phyloP scores from a whole-genome alignment of 2,888 invertebrate species.

The Gymnoscelis rufifasciata region DNA sequence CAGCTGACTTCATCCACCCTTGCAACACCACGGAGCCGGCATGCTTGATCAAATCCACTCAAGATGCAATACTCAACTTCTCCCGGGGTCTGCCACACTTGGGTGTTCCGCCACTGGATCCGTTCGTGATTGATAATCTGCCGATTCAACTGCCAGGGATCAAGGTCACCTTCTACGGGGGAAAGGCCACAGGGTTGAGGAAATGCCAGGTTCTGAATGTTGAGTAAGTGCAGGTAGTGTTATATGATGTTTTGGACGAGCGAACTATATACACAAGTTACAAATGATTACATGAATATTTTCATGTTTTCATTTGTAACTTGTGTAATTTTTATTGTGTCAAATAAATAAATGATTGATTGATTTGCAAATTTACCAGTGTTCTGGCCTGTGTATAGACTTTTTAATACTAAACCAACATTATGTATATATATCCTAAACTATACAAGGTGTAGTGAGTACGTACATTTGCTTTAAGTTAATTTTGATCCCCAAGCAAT shows the following conservation, averaged over 20 bases:
- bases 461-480: no score
- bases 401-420: no score
- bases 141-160: constrained; percentile 71
- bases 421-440: no score
- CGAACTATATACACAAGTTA: no score
- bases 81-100: constrained; percentile 61
- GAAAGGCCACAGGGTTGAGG: constrained; percentile 63
- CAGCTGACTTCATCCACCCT: constrained; percentile 69
- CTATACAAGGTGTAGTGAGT: no score
- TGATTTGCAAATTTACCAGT: no score
- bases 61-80: constrained; percentile 66
- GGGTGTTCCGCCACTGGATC: constrained; percentile 64
- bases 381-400: no score
- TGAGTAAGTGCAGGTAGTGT: constrained; percentile 54
- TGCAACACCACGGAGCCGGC: constrained; percentile 65
- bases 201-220: constrained; percentile 70
- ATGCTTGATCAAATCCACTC: constrained; percentile 62
- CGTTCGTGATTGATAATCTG: constrained; percentile 63
- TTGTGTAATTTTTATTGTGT: no score
- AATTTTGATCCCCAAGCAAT: no score
- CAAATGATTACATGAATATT: no score
- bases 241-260: neutral
- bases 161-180: constrained; percentile 66
- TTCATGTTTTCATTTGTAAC: no score
- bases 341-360: no score